Conservation (phyloP, 1,140 invertebrate genomes). For the Cheumatopsyche charites region DNA sequence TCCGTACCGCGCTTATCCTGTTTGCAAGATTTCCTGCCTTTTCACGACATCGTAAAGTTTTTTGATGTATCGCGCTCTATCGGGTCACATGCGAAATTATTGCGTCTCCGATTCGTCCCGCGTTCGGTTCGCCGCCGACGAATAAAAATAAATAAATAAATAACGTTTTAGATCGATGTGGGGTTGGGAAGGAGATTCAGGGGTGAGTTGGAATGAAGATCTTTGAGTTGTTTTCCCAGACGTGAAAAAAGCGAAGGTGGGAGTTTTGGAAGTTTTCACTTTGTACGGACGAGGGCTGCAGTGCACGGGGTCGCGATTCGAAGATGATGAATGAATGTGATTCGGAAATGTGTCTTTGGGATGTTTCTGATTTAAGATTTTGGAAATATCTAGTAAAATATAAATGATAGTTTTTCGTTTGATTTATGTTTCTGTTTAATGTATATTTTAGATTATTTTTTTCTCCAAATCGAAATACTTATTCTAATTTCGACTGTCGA, state of each 20-base stretch:
- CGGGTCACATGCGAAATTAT: constrained; percentile 48
- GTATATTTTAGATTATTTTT: too few species aligned
- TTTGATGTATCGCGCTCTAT: constrained; percentile 49
- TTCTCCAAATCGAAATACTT: too few species aligned
- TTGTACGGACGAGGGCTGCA: neutral
- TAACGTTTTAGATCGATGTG: constrained; percentile 22
- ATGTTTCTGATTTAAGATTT: too few species aligned
- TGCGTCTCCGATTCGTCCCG: neutral
- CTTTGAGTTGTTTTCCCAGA: constrained; percentile 34
- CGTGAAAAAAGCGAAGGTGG: constrained; percentile 26
- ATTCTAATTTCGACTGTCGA: too few species aligned
- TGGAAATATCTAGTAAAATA: too few species aligned
- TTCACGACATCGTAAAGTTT: constrained; percentile 48
- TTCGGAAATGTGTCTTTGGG: constrained; percentile 40
- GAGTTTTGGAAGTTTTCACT: constrained; percentile 10
- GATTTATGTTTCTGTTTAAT: too few species aligned
- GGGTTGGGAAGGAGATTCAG: neutral
- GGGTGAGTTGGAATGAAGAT: neutral
- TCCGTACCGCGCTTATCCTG: constrained; percentile 44
- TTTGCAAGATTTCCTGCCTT: constrained; percentile 47
- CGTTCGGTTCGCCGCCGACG: constrained; percentile 10
- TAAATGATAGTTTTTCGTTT: too few species aligned
- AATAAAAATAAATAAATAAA: constrained; percentile 47
- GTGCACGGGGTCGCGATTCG: constrained; percentile 29
- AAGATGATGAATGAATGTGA: constrained; percentile 45